Conservation (phyloP, 2,113 vertebrate genomes). For the Cyanoderma ruficeps region DNA sequence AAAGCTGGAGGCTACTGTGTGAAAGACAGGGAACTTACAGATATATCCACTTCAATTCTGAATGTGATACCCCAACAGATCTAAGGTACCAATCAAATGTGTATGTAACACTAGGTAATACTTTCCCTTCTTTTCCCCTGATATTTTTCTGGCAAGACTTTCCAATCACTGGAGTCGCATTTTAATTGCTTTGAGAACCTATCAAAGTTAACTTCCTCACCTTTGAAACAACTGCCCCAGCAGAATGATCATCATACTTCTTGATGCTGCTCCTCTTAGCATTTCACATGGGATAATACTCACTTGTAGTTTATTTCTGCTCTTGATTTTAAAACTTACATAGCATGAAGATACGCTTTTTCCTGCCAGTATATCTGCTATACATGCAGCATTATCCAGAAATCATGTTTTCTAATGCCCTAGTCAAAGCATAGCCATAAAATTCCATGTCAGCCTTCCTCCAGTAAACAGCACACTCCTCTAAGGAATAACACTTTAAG, state of each 20-base stretch:
- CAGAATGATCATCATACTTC: background rate
- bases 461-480: background rate
- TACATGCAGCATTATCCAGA: background rate
- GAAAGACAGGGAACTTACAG: background rate
- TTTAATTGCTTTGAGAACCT: background rate
- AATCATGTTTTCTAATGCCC: background rate
- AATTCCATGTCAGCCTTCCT: background rate
- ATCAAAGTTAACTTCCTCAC: background rate
- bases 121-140: background rate
- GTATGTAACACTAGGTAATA: background rate
- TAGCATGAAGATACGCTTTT: background rate
- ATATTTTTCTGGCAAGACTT: background rate
- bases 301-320: background rate
- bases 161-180: background rate
- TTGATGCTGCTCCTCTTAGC: background rate
- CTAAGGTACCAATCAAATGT: background rate
- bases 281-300: background rate
- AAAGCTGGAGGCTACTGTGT: background rate
- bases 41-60: background rate
- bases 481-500: background rate
- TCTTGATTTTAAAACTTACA: background rate
- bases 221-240: background rate
- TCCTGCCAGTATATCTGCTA: background rate
- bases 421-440: background rate
- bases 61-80: background rate